Base-by-base conservation (phyloP, 2,113 vertebrate genomes). In the Octodon degus region DNA sequence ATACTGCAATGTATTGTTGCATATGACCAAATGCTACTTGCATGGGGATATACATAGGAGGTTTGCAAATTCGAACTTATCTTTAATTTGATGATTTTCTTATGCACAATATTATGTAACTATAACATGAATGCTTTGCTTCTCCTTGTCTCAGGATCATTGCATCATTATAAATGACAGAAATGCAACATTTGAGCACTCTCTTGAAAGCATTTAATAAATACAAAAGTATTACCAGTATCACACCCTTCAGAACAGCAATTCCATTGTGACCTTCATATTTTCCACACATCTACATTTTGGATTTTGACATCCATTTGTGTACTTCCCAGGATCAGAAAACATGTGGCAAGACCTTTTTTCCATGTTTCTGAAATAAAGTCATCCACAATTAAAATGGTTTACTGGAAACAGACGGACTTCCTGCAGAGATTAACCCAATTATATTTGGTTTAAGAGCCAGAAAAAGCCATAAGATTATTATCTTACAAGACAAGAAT, bases 381-480 rank as follows among this genome's bases (percentile, higher is more conserved):
- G 97, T 97, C 97, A 98, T 97, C 95, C 92, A 94, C 97, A 96
- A 96, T 97, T 97, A 98, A 97, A 98, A 97, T 95, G 96, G 94
- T 96, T 98, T 97, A 96, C 97, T 97, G 92, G 92, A 97, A 97
- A 97, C 97, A 98, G 97, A 97, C 97, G 97, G 97, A 98, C 97
- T 97, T 97, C 97, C 97, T 25, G 9, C 97, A 96, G 97, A 97
- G 97, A 97, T 97, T 98, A 98, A 97, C 97, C 97, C 97, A 98
- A 98, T 98, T 98, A 98, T 97, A 97, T 97, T 97, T 96, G 96
- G 96, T 97, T 97, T 97, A 97, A 96, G 96, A 98, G 97, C 97
- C 97, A 98, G 97, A 96, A 97, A 97, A 97, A 98, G 96, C 92
- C 94, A 95, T 97, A 97, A 97, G 96, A 98, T 97, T 97, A 97